Base-by-base conservation (phyloP, 1,140 invertebrate species). In the Hydropsyche tenuis region DNA sequence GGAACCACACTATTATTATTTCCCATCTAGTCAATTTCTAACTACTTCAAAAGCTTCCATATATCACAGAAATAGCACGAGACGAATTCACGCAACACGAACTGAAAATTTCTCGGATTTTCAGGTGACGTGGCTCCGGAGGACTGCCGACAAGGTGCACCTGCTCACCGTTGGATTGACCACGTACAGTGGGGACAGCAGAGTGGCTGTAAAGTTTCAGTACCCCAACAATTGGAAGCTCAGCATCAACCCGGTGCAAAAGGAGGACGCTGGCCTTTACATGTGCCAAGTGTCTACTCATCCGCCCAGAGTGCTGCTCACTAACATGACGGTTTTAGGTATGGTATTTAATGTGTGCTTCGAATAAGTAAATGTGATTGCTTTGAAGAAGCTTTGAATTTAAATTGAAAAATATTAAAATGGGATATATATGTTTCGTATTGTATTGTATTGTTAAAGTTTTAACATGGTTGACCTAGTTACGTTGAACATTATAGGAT, bases 221-320 rank as follows among this genome's bases (percentile, higher is more conserved):
- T 93, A 95, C 81, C 92, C 93, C 11, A 93, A 93, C 82, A 94
- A 95, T 83, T 94, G 92, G 91, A 89, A 92, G 73, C 83, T 95
- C 43, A 88, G 91, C 81, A 93, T 95, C 69, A 88, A 89, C 76
- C 93, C 91, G 77, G 91, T 92, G 23, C 90, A 89, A 53, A 85
- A 88, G 68, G 86, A 89, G 51, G 93, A 94, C 78, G 91, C 90
- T 23, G 93, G 92, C 14, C 84, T 91, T 11, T 95, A 94, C 82
- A 92, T 94, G 86, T 95, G 93, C 83, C 93, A 94, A 89, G 91
- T 95, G 78, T 91, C 92, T 7, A 94, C 93, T 42, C 92, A 93
- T 84, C 93, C 92, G n/a, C 92, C 92, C 68, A 84, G 88, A 79
- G 88, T 89, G 11, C 87, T 89, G 79, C 87, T 87, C 75, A 86